Base-by-base conservation (phyloP, 2,888 invertebrate species). In the Ptychoptera contaminata region DNA sequence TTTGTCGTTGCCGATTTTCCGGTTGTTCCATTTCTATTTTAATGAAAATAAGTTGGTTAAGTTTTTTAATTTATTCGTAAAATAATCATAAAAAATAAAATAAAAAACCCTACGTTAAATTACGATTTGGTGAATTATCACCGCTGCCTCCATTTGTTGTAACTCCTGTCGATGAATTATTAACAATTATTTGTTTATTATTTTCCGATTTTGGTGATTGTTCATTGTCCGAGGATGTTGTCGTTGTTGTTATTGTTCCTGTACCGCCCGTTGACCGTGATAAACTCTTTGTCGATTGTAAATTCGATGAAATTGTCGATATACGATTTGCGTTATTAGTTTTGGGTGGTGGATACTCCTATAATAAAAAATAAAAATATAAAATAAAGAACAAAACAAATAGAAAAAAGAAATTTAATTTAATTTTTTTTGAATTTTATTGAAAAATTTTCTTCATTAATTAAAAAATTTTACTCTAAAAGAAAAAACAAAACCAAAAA, bases 11-110 rank as follows among this genome's bases (percentile, higher is more conserved):
- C 80, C 50, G 70, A 64, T 58, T 74, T 73, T 46, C 67, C 69
- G 48, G 58, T n/a, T n/a, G n/a, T 74, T 48, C 81, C 80, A 59
- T 79, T 80, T 56, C 79, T 79, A 53, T 44, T 54, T 46, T 32
- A 11, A 32, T 3, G n/a, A 9, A 32, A 32, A 32, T 7, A 32
- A 32, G n/a, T n/a, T n/a, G n/a, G n/a, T n/a, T n/a, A n/a, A n/a
- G n/a, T n/a, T n/a, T n/a, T n/a, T n/a, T n/a, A n/a, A n/a, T n/a
- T n/a, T n/a, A n/a, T n/a, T n/a, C n/a, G n/a, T n/a, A 36, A 49
- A 45, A 11, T 32, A 41, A 31, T 48, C 11, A 9, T 3, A 32
- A 40, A 35, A 49, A 44, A 45, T 38, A 43, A 47, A 49, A 40
- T 40, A 37, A 37, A 32, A 10, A 41, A 23, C 69, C 73, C 73